Evolutionary conservation across 2,888 invertebrate species (phyloP).

Genomic region (Tiliacea aurago): DNA sequence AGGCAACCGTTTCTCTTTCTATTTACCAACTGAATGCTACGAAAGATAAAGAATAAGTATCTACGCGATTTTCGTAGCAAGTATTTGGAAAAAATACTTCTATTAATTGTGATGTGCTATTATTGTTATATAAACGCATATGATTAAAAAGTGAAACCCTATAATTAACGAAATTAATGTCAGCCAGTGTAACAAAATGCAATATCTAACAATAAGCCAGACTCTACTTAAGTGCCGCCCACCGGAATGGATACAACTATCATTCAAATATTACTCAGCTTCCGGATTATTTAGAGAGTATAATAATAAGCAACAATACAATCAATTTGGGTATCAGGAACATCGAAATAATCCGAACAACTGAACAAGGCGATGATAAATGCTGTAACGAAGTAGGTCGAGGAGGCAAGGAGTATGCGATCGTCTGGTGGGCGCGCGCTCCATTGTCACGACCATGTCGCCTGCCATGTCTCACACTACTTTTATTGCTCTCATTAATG

Average conservation of each 20-base stretch:
- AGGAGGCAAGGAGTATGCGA: conserved; percentile 54
- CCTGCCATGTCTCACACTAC: conserved; percentile 67
- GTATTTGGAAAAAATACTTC: neutral
- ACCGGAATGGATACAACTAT: conserved; percentile 25
- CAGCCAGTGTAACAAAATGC: conserved; percentile 34
- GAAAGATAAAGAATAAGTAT: neutral
- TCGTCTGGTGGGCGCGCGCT: conserved; percentile 67
- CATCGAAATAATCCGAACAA: conserved; percentile 60
- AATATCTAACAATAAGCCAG: conserved; percentile 20
- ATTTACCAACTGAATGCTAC: neutral
- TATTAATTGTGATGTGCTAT: neutral
- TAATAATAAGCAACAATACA: conserved; percentile 70
- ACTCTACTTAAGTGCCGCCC: conserved; percentile 33
- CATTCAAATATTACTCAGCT: conserved; percentile 65
- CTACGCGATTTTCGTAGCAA: neutral
- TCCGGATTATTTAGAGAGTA: conserved; percentile 58
- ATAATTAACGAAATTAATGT: conserved; percentile 15
- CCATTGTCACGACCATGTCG: conserved; percentile 66
- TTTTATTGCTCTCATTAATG: conserved; percentile 68
- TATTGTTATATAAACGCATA: conserved; percentile 9
- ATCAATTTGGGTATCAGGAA: conserved; percentile 83
- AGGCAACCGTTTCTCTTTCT: neutral
- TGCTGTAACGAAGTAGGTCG: conserved; percentile 76
- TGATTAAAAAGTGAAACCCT: conserved; percentile 27
- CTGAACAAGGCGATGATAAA: conserved; percentile 69